Evolutionary conservation across 2,888 invertebrate genomes (phyloP).

Genomic region (Acrobasis consociella): DNA sequence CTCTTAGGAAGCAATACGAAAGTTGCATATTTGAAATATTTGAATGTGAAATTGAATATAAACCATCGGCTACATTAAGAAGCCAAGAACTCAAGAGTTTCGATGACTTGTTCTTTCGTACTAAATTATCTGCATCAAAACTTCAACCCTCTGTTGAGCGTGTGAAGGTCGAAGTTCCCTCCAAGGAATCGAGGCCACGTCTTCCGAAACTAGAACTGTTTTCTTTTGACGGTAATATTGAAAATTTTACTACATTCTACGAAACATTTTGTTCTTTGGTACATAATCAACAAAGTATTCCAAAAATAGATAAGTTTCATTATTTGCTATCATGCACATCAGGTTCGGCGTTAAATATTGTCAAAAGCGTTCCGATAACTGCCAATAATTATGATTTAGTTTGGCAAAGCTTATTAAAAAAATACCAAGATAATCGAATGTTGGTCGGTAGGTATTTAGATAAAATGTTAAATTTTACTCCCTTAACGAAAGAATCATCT

Average conservation of each 20-base stretch:
- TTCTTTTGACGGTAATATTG: neutral
- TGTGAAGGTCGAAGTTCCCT: no score
- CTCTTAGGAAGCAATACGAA: no score
- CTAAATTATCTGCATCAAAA: no score
- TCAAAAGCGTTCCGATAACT: constrained; percentile 25
- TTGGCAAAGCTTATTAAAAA: constrained; percentile 30
- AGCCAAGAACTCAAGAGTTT: no score
- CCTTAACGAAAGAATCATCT: constrained; percentile 24
- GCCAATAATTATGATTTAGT: constrained; percentile 27
- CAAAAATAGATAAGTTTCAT: constrained; percentile 26
- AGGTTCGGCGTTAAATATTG: constrained; percentile 26
- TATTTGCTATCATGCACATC: constrained; percentile 25
- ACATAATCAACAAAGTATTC: constrained; percentile 24
- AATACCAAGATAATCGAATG: constrained; percentile 29
- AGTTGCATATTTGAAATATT: no score
- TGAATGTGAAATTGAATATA: no score
- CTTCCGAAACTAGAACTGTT: no score
- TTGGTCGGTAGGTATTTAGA: constrained; percentile 19
- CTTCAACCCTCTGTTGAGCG: no score
- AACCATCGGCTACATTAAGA: no score
- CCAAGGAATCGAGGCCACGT: no score
- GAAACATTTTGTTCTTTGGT: constrained; percentile 29
- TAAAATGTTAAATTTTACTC: constrained; percentile 29
- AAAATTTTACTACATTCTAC: constrained; percentile 27
- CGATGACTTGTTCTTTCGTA: no score